phyloP scores from a whole-genome alignment of 2,113 vertebrate genomes.

The Osmerus mordax region DNA sequence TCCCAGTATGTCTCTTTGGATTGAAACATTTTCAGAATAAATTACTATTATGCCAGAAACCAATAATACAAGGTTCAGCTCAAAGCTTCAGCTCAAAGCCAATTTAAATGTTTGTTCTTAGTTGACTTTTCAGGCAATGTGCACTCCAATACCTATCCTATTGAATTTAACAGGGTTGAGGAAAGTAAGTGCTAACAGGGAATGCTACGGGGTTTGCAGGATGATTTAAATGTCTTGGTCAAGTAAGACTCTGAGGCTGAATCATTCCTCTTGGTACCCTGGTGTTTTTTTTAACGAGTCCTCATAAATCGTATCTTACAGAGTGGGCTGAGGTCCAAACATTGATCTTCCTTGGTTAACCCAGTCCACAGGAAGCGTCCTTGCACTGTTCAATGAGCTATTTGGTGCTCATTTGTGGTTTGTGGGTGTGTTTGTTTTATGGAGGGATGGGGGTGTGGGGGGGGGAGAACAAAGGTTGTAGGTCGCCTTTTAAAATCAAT shows the following conservation, averaged over 20 bases:
- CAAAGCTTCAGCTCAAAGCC: no score
- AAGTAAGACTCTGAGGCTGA: slow-evolving; percentile 30
- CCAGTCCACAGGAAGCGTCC: slow-evolving; percentile 19
- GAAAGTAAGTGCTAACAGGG: slow-evolving; percentile 50
- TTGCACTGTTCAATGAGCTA: slow-evolving; percentile 21
- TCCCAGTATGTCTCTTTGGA: no score
- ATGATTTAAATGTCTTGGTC: slow-evolving; percentile 51
- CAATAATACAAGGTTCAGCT: no score
- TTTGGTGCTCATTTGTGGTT: slow-evolving; percentile 6
- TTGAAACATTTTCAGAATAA: no score
- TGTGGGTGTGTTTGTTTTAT: slow-evolving; percentile 7
- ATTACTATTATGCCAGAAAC: no score
- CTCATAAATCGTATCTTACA: slow-evolving; percentile 51
- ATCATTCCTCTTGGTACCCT: slow-evolving; percentile 49
- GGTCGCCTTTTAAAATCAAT: no score
- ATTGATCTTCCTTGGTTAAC: slow-evolving; percentile 43
- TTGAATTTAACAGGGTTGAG: no score
- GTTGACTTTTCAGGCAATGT: no score
- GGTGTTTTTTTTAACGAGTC: slow-evolving; percentile 53
- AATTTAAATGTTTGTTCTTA: no score
- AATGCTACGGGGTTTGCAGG: slow-evolving; percentile 24
- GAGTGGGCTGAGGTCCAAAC: slow-evolving; percentile 50
- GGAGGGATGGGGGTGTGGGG: background rate
- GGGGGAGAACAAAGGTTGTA: background rate
- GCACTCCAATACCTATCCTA: no score